phyloP scores from a whole-genome alignment of 2,797 vertebrate species.

The Cyprinodon diabolis region DNA sequence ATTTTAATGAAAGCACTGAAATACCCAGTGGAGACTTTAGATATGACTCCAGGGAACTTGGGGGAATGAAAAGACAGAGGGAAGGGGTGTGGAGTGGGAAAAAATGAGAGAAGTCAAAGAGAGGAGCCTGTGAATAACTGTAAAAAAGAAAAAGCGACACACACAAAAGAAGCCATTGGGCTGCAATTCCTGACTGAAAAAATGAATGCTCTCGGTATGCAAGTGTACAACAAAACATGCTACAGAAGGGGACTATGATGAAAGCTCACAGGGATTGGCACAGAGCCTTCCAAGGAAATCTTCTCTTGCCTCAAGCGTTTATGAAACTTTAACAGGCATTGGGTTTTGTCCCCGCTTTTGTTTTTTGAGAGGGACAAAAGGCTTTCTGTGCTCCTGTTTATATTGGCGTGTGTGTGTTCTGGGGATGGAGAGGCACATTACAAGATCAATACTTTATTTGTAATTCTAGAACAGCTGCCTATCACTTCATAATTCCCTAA shows the following conservation, averaged over 20 bases:
- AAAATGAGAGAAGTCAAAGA: conserved; percentile 8
- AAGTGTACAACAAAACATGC: conserved; percentile 48
- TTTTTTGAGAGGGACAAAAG: conserved; percentile 27
- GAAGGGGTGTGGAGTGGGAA: not conserved
- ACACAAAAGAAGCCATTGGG: conserved; percentile 33
- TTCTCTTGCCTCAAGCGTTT: conserved; percentile 48
- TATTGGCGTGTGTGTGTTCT: conserved; percentile 20
- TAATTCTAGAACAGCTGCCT: conserved; percentile 29
- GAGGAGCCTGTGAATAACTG: conserved; percentile 22
- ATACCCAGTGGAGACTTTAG: conserved; percentile 73
- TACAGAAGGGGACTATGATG: conserved; percentile 66
- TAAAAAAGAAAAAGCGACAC: conserved; percentile 14
- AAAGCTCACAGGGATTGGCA: conserved; percentile 59
- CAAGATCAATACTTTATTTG: conserved; percentile 41
- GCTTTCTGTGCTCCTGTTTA: conserved; percentile 24
- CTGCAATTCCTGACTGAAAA: conserved; percentile 35
- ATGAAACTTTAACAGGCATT: conserved; percentile 37
- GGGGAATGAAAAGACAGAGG: not conserved
- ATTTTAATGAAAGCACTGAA: conserved; percentile 71
- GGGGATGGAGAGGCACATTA: conserved; percentile 26
- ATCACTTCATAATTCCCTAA: conserved; percentile 19
- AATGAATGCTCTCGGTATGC: conserved; percentile 6
- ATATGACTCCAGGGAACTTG: conserved; percentile 58
- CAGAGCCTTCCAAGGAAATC: conserved; percentile 65
- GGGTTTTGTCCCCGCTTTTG: conserved; percentile 41